A percentile compares a stretch with the other conserved stretches of the same genome.
phyloP scores from a whole-genome alignment of 2,888 invertebrate species.

The Stenotaenia linearis region DNA sequence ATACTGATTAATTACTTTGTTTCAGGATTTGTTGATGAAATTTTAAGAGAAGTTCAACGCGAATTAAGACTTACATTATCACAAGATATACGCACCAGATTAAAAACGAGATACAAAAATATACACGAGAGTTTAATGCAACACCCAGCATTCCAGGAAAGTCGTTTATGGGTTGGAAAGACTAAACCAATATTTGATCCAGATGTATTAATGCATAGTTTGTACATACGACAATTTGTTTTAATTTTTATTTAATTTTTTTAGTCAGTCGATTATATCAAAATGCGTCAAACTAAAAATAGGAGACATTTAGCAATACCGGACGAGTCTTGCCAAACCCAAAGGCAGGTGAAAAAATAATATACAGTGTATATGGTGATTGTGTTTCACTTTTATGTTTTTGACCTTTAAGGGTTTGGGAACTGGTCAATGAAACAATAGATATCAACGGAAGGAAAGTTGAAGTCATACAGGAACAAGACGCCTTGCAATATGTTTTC shows the following conservation, averaged over 20 bases:
- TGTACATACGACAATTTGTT: no score
- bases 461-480: constrained; percentile 35
- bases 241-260: no score
- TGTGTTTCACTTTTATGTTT: neutral
- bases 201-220: neutral
- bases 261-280: neutral
- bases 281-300: neutral
- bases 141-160: constrained; percentile 11
- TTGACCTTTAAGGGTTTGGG: constrained; percentile 35
- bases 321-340: neutral
- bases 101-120: neutral
- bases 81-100: neutral
- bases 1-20: neutral
- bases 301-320: constrained; percentile 14
- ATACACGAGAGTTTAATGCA: neutral
- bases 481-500: constrained; percentile 37
- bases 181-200: neutral
- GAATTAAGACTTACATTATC: neutral
- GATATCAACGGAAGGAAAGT: constrained; percentile 35
- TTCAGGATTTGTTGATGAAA: neutral
- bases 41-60: neutral
- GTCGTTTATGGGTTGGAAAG: neutral
- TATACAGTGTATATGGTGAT: neutral
- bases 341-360: neutral
- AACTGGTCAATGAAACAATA: constrained; percentile 36